These are phyloP conservation scores for Sphyrna mokarran DNA, from an alignment of 2,113 vertebrate species.

Conservation along the genomic window DNA sequence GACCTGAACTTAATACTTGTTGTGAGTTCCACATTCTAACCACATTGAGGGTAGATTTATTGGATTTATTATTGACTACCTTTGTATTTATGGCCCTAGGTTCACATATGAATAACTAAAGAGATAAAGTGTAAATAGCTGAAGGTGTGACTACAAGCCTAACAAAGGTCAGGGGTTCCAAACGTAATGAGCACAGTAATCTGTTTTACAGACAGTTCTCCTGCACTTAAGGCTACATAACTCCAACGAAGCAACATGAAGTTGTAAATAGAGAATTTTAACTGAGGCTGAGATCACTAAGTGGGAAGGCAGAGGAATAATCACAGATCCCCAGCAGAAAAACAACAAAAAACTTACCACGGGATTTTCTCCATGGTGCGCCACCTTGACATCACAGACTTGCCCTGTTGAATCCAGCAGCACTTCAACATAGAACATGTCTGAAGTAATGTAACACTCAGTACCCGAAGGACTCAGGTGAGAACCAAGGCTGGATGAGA, in stretches of 20 bases:
- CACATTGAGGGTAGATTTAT: neutral
- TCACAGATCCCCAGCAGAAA: too few relatives aligned
- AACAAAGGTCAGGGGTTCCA: neutral
- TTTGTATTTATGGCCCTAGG: neutral
- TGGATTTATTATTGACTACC: neutral
- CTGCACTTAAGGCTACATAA: neutral
- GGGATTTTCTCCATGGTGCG: constrained; percentile 95
- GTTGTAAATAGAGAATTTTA: neutral
- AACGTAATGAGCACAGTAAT: neutral
- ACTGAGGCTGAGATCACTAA: neutral
- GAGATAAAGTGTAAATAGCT: neutral
- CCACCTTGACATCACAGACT: constrained; percentile 93
- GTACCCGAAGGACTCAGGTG: constrained; percentile 90
- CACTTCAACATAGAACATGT: constrained; percentile 98
- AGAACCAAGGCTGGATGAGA: constrained; percentile 71
- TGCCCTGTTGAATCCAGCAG: constrained; percentile 82
- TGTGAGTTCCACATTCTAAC: neutral
- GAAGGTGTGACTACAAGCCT: neutral
- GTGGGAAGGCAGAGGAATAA: neutral
- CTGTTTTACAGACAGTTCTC: neutral
- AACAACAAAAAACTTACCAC: constrained; percentile 68
- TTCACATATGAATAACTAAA: neutral
- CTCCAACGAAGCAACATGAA: neutral
- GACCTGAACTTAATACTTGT: neutral
- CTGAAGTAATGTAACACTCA: constrained; percentile 96